Evolutionary conservation across 2,113 vertebrate species (phyloP).

Genomic region (Protobothrops flavoviridis): DNA sequence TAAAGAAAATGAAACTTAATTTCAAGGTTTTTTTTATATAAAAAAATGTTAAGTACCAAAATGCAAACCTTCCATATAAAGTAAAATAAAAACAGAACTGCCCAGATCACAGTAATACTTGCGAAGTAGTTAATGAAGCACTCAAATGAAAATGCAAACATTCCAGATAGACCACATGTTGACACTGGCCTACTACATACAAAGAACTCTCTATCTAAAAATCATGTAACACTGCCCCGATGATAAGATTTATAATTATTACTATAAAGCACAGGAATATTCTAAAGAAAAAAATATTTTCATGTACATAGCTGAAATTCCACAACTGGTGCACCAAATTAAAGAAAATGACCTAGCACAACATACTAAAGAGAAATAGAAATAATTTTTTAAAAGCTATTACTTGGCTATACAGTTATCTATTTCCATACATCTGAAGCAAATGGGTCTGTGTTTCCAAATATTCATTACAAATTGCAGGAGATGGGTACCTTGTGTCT

Average conservation of each 20-base stretch:
- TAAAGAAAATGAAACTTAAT: background rate
- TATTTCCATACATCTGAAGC: background rate
- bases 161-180: background rate
- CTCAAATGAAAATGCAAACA: background rate
- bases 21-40: background rate
- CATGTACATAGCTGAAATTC: background rate
- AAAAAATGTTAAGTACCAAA: background rate
- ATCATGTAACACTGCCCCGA: background rate
- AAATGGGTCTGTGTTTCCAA: background rate
- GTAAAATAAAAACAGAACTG: background rate
- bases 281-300: background rate
- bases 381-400: background rate
- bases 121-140: background rate
- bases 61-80: background rate
- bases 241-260: background rate
- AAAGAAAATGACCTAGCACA: background rate
- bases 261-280: background rate
- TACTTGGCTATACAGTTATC: background rate
- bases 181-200: background rate
- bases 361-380: background rate
- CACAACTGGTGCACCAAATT: background rate
- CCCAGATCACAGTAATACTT: background rate
- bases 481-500: background rate
- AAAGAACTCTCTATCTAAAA: background rate
- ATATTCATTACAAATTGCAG: background rate